Evolutionary conservation across 2,113 vertebrate genomes (phyloP), one percentile per base, ranked within the genome.

Genomic region (Syngnathus floridae): DNA sequence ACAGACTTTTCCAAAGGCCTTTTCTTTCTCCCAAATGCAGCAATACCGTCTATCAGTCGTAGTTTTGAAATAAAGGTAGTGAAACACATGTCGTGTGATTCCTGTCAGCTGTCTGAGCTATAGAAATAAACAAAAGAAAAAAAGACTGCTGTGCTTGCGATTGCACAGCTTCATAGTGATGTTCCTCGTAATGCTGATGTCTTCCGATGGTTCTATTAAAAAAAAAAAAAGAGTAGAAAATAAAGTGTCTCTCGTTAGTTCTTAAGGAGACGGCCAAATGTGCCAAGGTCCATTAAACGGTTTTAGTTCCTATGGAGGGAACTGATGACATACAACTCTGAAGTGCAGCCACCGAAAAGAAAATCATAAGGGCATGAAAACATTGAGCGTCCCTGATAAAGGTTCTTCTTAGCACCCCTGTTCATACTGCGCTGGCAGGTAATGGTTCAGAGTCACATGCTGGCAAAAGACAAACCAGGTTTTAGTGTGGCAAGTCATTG

Each of bases 51-150:
- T 67, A 51, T 78, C 64, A 48, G 75, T 62, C 59, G 22, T 63
- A 48, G 13, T 36, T 73, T 82, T 48, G 43, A 63, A 79, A 66
- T 62, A 82, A 31, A 31, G 67, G 75, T 81, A 74, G 84, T 78
- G 76, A 57, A 72, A 75, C 68, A 57, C 21, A 69, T 46, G 64
- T 43, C 1, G 56, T 64, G 63, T 54, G 16, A 36, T 37, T 37
- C 36, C 62, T 65, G 31, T 64, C 46, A 66, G 57, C 48, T 68
- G 19, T 21, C 37, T 12, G 7, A 4, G 13, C 12, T 21, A 8
- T 12, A 6, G 5, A 21, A 67, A 65, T 64, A 75, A 37, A 3
- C 7, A 7, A 21, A 49, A 49, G n/a, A n/a, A 49, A 49, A n/a
- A 21, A 21, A 51, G 51, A 52, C 37, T 26, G 58, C 70, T 55